Evolutionary conservation across 1,140 invertebrate species (phyloP), one percentile per base, ranked within the genome.

Genomic region (Cotesia glomerata): DNA sequence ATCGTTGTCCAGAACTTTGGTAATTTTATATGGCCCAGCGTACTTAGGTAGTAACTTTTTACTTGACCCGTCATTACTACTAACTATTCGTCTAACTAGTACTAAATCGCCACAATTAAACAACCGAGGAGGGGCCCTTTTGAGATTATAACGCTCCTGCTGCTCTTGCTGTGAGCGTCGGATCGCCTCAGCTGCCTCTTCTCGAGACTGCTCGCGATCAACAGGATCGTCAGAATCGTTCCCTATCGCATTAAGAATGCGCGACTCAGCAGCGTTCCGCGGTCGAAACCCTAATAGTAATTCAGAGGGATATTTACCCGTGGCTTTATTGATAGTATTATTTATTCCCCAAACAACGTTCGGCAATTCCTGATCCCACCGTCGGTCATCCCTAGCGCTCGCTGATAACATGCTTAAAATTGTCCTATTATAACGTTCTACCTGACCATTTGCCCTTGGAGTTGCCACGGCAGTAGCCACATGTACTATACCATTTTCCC

Each of bases 391-490:
- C 0, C 13, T 54, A 18, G 13, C 13, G 16, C 52, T n/a, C 13
- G 52, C 13, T 18, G 52, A 82, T 66, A 2, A 79, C 79, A 5
- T 76, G 39, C 71, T 80, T 77, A 34, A 74, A 39, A 39, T 39
- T 39, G 36, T 39, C 36, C 36, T 39, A 39, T 8, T 39, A 39
- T 39, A 74, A 1, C 79, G 59, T 54, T 82, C 79, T 11, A 75
- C 76, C 49, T 83, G 84, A 3, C 81, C 82, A 36, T 82, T 81
- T 0, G 82, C 79, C 0, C 81, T 69, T 16, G 63, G 79, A 4
- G 76, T 80, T 2, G 77, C 80, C 1, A 79, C 80, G 0, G 81
- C 79, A 4, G 81, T 82, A 0, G 75, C 14, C 18, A 81, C 67
- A 18, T 82, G 74, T 3, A 76, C 73, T 11, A 80, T 78, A 9